A percentile compares a stretch with the other conserved stretches of the same genome.
Conservation (phyloP, 1,140 invertebrate genomes). For the Halesus radiatus region DNA sequence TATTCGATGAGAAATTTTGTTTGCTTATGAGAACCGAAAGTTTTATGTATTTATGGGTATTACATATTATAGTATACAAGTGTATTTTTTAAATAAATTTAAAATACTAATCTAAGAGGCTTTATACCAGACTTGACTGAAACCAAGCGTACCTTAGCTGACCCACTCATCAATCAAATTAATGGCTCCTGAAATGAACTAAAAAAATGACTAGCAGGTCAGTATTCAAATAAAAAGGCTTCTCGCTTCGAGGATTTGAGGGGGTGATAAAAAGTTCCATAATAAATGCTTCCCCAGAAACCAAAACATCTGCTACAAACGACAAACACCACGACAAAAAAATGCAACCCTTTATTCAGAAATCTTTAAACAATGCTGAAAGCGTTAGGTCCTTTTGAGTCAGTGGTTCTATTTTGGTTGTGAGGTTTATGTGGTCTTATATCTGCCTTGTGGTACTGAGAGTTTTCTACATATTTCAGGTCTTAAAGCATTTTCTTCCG, state of each 20-base stretch:
- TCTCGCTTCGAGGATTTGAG: constrained; percentile 1
- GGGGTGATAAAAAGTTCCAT: constrained; percentile 22
- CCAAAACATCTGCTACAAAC: no score
- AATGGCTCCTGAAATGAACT: neutral
- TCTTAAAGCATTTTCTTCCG: no score
- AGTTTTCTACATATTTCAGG: neutral
- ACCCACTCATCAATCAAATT: no score
- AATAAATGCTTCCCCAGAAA: neutral
- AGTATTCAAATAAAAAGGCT: neutral
- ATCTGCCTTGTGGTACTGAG: neutral
- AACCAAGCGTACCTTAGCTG: no score
- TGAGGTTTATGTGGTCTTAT: neutral
- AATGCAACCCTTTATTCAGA: no score
- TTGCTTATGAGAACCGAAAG: no score
- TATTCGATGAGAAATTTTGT: no score
- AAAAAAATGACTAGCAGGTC: neutral
- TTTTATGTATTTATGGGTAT: no score
- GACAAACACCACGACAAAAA: no score
- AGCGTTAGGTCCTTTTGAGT: neutral
- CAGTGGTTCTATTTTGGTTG: neutral
- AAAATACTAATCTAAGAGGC: neutral
- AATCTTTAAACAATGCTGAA: neutral
- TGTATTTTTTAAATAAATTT: no score
- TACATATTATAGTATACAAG: no score
- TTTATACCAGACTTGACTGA: neutral